Evolutionary conservation across 2,888 invertebrate genomes (phyloP), one percentile per base, ranked within the genome.

Genomic region (Clunio marinus): DNA sequence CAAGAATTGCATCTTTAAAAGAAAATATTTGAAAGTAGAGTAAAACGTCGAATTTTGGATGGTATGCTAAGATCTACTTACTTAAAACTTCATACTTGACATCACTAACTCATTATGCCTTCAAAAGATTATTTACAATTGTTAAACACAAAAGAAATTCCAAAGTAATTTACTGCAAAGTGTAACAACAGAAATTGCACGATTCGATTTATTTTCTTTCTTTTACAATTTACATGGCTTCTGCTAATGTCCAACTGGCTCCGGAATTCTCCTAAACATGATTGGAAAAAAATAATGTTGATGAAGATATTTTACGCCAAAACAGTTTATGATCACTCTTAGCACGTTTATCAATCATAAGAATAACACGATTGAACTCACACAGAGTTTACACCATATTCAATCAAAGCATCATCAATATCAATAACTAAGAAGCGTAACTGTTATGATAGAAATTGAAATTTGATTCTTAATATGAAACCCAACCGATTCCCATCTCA

Each of bases 91-190:
- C n/a, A n/a, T n/a, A n/a, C n/a, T n/a, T n/a, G n/a, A n/a, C n/a
- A n/a, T n/a, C n/a, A n/a, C n/a, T n/a, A n/a, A n/a, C n/a, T n/a
- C n/a, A n/a, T n/a, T n/a, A n/a, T n/a, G n/a, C n/a, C n/a, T n/a
- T n/a, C n/a, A n/a, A n/a, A n/a, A n/a, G n/a, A n/a, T n/a, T n/a
- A n/a, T n/a, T n/a, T n/a, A n/a, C n/a, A n/a, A n/a, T n/a, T n/a
- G n/a, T n/a, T n/a, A n/a, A n/a, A n/a, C n/a, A 51, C 17, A 51
- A 51, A 51, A 51, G 22, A 51, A 51, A 51, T 51, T 51, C 51
- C 51, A 51, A 51, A 20, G 41, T 41, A 41, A 41, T n/a, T 41
- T 41, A 7, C 10, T 41, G 41, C 41, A 15, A 41, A n/a, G 41
- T 41, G 41, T 41, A 41, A 41, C 41, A 41, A 13, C 7, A 13